These are phyloP conservation scores for Tragelaphus scriptus DNA, from an alignment of 2,113 vertebrate species.

Conservation along the genomic window DNA sequence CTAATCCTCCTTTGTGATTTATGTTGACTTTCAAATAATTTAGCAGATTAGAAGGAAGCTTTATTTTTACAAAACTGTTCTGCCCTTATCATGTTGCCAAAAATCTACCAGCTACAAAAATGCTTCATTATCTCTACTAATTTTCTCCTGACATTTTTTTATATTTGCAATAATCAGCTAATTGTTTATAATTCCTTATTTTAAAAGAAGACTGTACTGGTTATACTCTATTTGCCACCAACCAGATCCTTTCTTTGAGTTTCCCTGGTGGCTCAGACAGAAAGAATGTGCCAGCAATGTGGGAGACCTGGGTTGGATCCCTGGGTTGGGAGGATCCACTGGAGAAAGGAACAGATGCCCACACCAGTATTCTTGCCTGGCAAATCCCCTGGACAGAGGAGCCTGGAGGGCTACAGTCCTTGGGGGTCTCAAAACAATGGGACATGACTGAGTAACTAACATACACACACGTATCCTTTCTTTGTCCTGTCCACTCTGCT, in stretches of 20 bases:
- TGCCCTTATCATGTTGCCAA: background rate
- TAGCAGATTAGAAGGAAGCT: background rate
- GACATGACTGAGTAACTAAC: background rate
- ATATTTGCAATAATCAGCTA: background rate
- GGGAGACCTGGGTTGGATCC: background rate
- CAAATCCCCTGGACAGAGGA: background rate
- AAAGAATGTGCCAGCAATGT: background rate
- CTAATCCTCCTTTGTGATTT: background rate
- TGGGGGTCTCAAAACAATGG: background rate
- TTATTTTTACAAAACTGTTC: background rate
- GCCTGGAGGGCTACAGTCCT: background rate
- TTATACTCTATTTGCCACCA: background rate
- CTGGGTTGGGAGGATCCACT: background rate
- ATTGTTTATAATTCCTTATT: background rate
- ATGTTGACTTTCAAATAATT: background rate
- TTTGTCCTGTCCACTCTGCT: background rate
- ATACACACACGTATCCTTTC: background rate
- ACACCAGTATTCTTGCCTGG: background rate
- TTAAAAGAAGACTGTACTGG: background rate
- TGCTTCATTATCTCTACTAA: background rate
- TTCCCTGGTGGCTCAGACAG: background rate
- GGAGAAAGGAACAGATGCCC: background rate
- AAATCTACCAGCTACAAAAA: background rate
- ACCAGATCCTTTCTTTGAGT: background rate
- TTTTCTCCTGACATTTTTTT: background rate